Base-by-base conservation (phyloP, 2,888 invertebrate genomes). In the Cenopis cana region DNA sequence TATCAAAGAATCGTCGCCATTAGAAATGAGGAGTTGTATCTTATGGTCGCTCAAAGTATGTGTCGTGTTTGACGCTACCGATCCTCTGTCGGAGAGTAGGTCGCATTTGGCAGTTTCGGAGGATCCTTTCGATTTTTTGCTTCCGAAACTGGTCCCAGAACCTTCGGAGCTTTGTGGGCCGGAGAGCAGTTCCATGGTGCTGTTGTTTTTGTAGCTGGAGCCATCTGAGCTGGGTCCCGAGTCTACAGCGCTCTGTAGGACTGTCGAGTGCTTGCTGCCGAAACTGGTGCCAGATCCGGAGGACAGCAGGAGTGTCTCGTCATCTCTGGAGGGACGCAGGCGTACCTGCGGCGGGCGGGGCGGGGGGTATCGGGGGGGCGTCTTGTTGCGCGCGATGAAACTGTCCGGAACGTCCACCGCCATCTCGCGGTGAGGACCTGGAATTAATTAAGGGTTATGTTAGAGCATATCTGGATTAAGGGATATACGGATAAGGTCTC, bases 351-450 rank as follows among this genome's bases (percentile, higher is more conserved):
- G 94, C 78, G 95, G 95, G 80, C 96, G 95, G 67, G 97, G 97
- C 61, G 97, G 97, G 75, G 97, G 97, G 95, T 97, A 98, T 82
- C 98, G 95, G 50, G 98, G 98, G 55, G 98, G 97, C 76, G 98
- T 98, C 94, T 98, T 98, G 91, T 97, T 97, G 83, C 97, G 94
- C 78, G 97, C 98, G 84, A 98, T 96, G 94, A 98, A 98, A 82
- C 96, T 97, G 89, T 98, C 98, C 85, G 99, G 99, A 83, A 98
- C 98, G 94, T 99, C 99, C 90, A 99, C 98, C 88, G 99, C 98
- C 98, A 99, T 98, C 95, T 99, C 99, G 88, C 99, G 96, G 95
- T 98, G 98, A 85, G 98, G 97, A 90, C 97, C 97, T 95, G 91
- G 75, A 94, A 92, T 50, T 56, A 72, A 76, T 2, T 74, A 66